phyloP scores from a whole-genome alignment of 2,113 vertebrate genomes.

The Corapipo altera region DNA sequence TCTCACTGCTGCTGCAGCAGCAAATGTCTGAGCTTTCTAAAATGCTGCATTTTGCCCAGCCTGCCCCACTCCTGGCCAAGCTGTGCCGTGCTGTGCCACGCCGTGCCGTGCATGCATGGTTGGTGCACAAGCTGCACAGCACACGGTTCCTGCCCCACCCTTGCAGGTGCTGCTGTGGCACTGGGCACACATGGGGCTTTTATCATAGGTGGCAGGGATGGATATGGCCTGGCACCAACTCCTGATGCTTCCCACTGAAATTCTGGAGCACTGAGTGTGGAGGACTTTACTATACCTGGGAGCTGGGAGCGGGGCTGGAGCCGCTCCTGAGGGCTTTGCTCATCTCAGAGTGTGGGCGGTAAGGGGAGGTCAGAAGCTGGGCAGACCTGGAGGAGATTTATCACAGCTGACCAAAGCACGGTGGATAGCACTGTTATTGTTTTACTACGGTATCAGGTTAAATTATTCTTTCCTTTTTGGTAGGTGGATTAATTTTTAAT shows the following conservation, averaged over 20 bases:
- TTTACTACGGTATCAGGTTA: background rate
- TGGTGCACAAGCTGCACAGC: background rate
- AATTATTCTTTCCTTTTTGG: background rate
- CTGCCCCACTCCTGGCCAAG: fast-evolving
- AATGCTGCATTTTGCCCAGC: background rate
- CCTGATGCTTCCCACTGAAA: background rate
- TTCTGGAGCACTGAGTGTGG: fast-evolving
- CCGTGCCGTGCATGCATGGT: fast-evolving
- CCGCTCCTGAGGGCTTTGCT: background rate
- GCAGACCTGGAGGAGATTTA: background rate
- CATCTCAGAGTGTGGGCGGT: background rate
- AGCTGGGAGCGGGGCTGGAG: fast-evolving
- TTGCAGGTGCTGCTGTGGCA: background rate
- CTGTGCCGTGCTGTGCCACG: fast-evolving
- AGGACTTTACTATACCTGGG: background rate
- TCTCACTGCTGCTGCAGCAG: background rate
- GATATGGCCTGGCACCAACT: fast-evolving
- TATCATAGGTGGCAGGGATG: background rate
- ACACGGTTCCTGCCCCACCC: fast-evolving
- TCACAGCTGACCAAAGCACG: background rate
- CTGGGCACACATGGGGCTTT: fast-evolving
- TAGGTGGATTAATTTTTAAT: background rate
- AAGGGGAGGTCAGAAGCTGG: background rate
- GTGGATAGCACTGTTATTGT: background rate
- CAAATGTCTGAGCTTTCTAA: background rate